Percentiles rank a stretch among this genome's conserved stretches.
These are phyloP conservation scores for Sorex maritimensis DNA, from an alignment of 2,797 vertebrate species.

Conservation along the genomic window DNA sequence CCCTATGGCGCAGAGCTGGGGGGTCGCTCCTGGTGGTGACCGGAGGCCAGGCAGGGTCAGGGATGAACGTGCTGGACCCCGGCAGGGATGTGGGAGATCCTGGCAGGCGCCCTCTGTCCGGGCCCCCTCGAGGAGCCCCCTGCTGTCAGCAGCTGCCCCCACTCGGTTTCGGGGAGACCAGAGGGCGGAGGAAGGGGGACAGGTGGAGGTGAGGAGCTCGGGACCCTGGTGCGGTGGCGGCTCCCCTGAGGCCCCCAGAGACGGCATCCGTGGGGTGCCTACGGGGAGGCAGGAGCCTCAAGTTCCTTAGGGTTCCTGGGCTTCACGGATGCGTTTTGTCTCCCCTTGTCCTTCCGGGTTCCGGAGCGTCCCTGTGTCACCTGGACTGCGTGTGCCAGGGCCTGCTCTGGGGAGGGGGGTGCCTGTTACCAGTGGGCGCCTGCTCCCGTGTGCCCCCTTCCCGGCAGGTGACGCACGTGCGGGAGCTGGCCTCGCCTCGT, in stretches of 20 bases:
- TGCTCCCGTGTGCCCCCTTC: neutral
- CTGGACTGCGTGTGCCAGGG: neutral
- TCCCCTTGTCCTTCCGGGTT: neutral
- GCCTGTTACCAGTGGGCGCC: neutral
- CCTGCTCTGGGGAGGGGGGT: neutral
- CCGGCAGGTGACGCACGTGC: neutral
- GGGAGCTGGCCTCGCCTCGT: neutral
- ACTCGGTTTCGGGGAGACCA: neutral
- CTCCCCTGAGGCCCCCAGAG: neutral
- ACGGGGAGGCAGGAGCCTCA: neutral
- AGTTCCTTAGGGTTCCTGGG: neutral
- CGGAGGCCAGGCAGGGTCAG: no score
- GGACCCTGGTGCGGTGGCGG: neutral
- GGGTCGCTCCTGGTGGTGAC: no score
- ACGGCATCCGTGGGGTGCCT: neutral
- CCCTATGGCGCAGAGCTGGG: no score
- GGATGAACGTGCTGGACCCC: no score
- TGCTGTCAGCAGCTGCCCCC: neutral
- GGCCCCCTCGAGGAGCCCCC: neutral
- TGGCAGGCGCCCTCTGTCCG: neutral
- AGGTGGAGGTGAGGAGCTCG: neutral
- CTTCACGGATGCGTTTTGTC: neutral
- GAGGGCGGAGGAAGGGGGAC: neutral
- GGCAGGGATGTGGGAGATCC: neutral
- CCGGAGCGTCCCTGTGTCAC: constrained; percentile 23